Evolutionary conservation across 2,797 vertebrate genomes (phyloP).

Genomic region (Pitangus sulphuratus): DNA sequence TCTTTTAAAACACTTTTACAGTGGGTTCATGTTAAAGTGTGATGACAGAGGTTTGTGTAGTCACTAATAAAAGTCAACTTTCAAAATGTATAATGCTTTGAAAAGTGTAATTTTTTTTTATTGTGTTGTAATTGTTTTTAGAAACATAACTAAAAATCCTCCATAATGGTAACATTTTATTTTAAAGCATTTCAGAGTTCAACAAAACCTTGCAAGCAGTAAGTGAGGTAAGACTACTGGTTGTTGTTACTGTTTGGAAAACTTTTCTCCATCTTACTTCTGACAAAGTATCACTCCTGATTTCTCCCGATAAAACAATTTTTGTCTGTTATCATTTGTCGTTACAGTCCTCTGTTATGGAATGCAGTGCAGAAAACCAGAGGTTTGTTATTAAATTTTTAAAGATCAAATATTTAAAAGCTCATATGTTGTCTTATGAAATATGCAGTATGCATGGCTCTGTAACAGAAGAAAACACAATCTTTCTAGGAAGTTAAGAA

Average conservation of each 20-base stretch:
- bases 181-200: conserved; percentile 76
- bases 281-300: neutral
- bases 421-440: neutral
- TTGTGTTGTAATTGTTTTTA: neutral
- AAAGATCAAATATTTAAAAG: neutral
- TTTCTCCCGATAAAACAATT: conserved; percentile 14
- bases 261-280: neutral
- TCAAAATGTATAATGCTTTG: neutral
- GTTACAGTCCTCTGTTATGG: conserved; percentile 74
- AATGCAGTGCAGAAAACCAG: conserved; percentile 71
- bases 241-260: neutral
- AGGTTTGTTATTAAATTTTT: conserved; percentile 70
- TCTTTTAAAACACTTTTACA: neutral
- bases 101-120: neutral
- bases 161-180: conserved; percentile 16
- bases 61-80: neutral
- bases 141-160: neutral
- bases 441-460: neutral
- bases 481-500: neutral
- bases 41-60: neutral
- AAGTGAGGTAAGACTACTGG: conserved; percentile 73
- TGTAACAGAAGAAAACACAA: neutral
- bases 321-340: conserved; percentile 22
- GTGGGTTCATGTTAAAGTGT: neutral
- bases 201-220: conserved; percentile 73